A percentile compares a stretch with the other conserved stretches of the same genome.
Evolutionary conservation across 2,797 vertebrate species (phyloP).

Genomic region (Danionella dracula): DNA sequence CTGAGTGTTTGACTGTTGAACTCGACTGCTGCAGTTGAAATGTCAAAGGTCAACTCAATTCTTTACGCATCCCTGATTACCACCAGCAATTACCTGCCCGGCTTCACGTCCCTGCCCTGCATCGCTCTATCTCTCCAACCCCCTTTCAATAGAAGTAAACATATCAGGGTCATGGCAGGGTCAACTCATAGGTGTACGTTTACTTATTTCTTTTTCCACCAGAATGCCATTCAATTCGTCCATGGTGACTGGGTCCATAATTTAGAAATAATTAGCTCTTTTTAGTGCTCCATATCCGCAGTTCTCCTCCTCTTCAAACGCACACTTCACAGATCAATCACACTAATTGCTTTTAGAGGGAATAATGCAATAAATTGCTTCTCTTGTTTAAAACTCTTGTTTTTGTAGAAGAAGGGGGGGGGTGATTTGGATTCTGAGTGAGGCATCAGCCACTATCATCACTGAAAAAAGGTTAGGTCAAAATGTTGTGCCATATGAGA

Average conservation of each 20-base stretch:
- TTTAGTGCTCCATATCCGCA: slow-evolving; percentile 7
- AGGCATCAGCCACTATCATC: slow-evolving; percentile 4
- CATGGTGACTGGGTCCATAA: slow-evolving; percentile 28
- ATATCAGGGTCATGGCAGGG: slow-evolving; percentile 11
- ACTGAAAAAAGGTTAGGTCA: slow-evolving; percentile 13
- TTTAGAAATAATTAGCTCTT: slow-evolving; percentile 34
- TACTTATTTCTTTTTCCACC: background rate
- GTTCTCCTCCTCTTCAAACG: slow-evolving; percentile 15
- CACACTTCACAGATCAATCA: slow-evolving; percentile 24
- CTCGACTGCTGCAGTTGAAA: slow-evolving; percentile 34
- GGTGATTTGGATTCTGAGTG: slow-evolving; percentile 10
- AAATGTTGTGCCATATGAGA: slow-evolving; percentile 5
- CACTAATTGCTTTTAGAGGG: slow-evolving; percentile 30
- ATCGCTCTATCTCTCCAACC: no score
- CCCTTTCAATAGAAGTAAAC: slow-evolving; percentile 20
- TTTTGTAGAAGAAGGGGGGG: background rate
- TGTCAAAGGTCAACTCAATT: slow-evolving; percentile 44
- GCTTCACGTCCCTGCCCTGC: background rate
- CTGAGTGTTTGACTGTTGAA: slow-evolving; percentile 54
- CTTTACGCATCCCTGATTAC: slow-evolving; percentile 58
- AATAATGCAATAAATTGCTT: slow-evolving; percentile 1
- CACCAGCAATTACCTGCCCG: slow-evolving; percentile 59
- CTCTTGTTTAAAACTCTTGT: slow-evolving; percentile 7
- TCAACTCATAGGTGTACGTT: slow-evolving; percentile 16
- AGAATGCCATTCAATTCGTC: slow-evolving; percentile 26